Conservation (phyloP, 2,113 vertebrate genomes). For the Chunga burmeisteri region DNA sequence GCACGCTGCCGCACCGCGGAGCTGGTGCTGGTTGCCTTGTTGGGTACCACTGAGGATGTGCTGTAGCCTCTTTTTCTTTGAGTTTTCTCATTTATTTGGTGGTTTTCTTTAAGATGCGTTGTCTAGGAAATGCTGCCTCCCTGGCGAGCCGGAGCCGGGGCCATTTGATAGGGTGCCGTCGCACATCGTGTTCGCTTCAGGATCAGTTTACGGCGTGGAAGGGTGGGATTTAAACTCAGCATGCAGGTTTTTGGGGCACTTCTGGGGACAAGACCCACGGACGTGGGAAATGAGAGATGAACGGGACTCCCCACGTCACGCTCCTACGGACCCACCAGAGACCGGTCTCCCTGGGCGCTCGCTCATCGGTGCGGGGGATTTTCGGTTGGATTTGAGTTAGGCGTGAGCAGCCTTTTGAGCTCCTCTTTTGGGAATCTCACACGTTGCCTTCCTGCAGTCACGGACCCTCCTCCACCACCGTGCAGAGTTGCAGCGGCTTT, state of each 20-base stretch:
- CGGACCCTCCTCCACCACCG: background rate
- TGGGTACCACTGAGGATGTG: accelerated
- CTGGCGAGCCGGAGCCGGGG: background rate
- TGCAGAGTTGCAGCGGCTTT: background rate
- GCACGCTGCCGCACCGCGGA: accelerated
- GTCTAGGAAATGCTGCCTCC: background rate
- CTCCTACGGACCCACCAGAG: background rate
- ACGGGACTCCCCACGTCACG: accelerated
- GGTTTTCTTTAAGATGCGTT: background rate
- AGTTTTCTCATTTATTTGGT: background rate
- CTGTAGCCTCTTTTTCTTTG: background rate
- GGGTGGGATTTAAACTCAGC: background rate
- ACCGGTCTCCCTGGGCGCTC: background rate
- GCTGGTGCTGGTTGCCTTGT: background rate
- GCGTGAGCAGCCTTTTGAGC: background rate
- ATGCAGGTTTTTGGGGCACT: background rate
- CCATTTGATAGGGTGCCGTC: background rate
- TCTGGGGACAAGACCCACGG: accelerated
- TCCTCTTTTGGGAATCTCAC: background rate
- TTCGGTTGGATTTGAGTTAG: background rate
- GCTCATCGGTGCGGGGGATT: accelerated
- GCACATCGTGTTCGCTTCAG: accelerated
- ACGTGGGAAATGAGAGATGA: background rate
- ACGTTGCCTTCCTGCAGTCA: accelerated
- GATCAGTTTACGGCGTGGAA: background rate